Evolutionary conservation across 2,888 invertebrate genomes (phyloP).

Genomic region (Opisthograptis luteolata): DNA sequence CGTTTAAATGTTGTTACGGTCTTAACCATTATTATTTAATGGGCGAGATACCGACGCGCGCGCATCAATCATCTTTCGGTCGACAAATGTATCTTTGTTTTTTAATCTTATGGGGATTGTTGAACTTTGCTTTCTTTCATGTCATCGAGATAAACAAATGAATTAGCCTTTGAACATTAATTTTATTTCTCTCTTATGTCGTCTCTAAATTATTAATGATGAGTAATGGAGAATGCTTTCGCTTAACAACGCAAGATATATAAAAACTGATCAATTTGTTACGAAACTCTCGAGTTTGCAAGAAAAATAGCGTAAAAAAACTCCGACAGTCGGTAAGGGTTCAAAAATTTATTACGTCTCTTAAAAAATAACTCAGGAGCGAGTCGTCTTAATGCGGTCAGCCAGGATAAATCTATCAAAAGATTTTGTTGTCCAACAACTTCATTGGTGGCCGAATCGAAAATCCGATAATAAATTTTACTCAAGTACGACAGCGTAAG

Average conservation of each 20-base stretch:
- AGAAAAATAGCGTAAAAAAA: slow-evolving; percentile 55
- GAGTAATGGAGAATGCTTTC: slow-evolving; percentile 16
- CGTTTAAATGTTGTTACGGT: slow-evolving; percentile 62
- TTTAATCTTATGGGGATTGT: slow-evolving; percentile 52
- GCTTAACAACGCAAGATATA: slow-evolving; percentile 3
- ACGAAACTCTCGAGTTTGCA: slow-evolving; percentile 15
- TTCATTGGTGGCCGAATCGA: slow-evolving; percentile 84
- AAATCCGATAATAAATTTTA: slow-evolving; percentile 84
- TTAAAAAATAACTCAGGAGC: slow-evolving; percentile 78
- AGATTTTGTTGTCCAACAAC: slow-evolving; percentile 84
- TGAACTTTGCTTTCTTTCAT: slow-evolving; percentile 58
- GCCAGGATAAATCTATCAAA: slow-evolving; percentile 84
- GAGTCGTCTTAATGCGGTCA: slow-evolving; percentile 80
- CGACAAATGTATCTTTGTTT: slow-evolving; percentile 71
- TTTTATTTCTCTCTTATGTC: slow-evolving; percentile 22
- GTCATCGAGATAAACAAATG: slow-evolving; percentile 52
- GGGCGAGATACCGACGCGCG: slow-evolving; percentile 69
- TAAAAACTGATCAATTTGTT: slow-evolving; percentile 18
- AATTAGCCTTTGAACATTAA: slow-evolving; percentile 38
- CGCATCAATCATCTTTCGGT: slow-evolving; percentile 76
- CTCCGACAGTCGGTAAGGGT: slow-evolving; percentile 54
- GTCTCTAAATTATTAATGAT: slow-evolving; percentile 16
- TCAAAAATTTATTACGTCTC: slow-evolving; percentile 74
- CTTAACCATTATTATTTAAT: slow-evolving; percentile 82
- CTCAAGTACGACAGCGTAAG: slow-evolving; percentile 83